These are phyloP conservation scores for Leucophenga maculata DNA, from an alignment of 2,888 invertebrate species.

Conservation along the genomic window DNA sequence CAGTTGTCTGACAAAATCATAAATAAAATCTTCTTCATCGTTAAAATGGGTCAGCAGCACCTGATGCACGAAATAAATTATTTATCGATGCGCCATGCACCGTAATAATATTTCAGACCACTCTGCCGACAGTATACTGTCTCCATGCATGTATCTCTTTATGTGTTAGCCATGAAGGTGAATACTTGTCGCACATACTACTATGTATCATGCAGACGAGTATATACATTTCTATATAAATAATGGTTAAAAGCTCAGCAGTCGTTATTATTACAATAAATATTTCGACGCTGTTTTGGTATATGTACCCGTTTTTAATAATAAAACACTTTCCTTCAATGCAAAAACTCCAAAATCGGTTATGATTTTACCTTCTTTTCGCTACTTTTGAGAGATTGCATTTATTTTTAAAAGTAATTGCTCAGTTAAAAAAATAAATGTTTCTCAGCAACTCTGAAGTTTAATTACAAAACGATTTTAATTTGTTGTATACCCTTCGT, in stretches of 20 bases:
- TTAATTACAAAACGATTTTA: no score
- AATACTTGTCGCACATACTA: background rate
- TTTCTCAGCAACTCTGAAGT: no score
- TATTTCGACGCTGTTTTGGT: background rate
- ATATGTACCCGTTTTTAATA: background rate
- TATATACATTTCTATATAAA: no score
- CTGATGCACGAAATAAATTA: slow-evolving; percentile 53
- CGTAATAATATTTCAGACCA: slow-evolving; percentile 34
- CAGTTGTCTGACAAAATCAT: slow-evolving; percentile 34
- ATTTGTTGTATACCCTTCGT: no score
- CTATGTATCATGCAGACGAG: background rate
- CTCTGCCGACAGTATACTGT: no score
- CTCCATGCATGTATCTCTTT: slow-evolving; percentile 47
- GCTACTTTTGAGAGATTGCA: background rate
- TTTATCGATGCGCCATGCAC: slow-evolving; percentile 23
- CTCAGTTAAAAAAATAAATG: no score
- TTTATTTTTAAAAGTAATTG: background rate
- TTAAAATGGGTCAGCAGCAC: slow-evolving; percentile 58
- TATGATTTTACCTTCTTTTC: background rate
- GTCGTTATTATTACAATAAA: no score
- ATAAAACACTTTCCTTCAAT: background rate
- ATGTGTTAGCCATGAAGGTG: slow-evolving; percentile 27
- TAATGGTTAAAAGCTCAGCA: no score
- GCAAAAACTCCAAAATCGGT: background rate
- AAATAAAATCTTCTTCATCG: slow-evolving; percentile 50